Base-by-base conservation (phyloP, 2,797 vertebrate species). In the Xerus rutilus region DNA sequence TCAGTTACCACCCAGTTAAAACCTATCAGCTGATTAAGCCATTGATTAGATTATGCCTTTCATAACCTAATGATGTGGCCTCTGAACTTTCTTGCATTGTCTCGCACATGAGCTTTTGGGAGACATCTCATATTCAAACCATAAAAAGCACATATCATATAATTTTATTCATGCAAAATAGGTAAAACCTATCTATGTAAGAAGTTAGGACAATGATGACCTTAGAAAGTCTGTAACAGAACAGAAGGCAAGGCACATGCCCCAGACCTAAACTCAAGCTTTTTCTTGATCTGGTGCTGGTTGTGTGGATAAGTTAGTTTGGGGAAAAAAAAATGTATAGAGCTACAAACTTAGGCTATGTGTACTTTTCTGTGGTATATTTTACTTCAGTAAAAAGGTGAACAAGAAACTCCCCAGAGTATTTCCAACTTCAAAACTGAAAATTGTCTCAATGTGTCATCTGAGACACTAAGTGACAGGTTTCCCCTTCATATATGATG, bases 321-420 rank as follows among this genome's bases (percentile, higher is more conserved):
- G 52, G 69, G 62, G 92, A 13, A 32, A 65, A 64, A 64, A 13
- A 64, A 70, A 65, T 43, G 5, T 25, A 47, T 14, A 15, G 13
- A 62, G 64, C 18, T 65, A 17, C 35, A 47, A 52, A 76, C 7
- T n/a, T 74, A 85, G 23, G 73, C n/a, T 23, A 11, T 35, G 23
- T 67, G n/a, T 82, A 54, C 7, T 83, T 62, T 89, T 82, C 11
- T 45, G 39, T 49, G 52, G 62, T 79, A 30, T 85, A 49, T 81
- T 70, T 91, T 81, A 74, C 35, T 88, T 91, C 14, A 25, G 28
- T 72, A 67, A 86, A 86, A 89, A 65, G 43, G 47, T 91, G 62
- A 91, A 79, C 1, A 93, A 84, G 43, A 43, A 45, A 73, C 7
- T 43, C 8, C 23, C 4, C 6, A 72, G 35, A 59, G 28, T 35